Percentiles rank a stretch among this genome's conserved stretches.
Evolutionary conservation across 2,113 vertebrate species (phyloP).

Genomic region (Tretioscincus oriximinensis): DNA sequence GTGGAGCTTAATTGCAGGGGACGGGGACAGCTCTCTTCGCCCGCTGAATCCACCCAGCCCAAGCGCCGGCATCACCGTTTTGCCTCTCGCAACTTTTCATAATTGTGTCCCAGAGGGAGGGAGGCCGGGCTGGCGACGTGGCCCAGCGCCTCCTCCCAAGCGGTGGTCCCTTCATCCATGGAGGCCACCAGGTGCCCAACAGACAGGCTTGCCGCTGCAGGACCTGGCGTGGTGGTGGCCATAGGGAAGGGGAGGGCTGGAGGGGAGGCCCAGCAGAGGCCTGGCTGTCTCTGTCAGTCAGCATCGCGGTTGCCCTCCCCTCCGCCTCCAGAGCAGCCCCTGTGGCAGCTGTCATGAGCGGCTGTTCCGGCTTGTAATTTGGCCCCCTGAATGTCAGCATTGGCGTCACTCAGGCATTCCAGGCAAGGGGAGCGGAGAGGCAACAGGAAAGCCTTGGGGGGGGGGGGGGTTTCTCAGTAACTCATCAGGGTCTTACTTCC

Average conservation of each 20-base stretch:
- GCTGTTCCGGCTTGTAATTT: conserved; percentile 42
- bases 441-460: conserved; percentile 12
- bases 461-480: conserved; percentile 4
- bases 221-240: not conserved
- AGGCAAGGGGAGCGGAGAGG: conserved; percentile 55
- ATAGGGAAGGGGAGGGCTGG: not conserved
- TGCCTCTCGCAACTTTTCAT: not conserved
- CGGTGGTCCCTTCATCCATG: not conserved
- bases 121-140: not conserved
- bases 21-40: not conserved
- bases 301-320: not conserved
- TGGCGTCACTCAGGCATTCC: conserved; percentile 72
- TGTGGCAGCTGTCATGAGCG: conserved; percentile 52
- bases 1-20: not conserved
- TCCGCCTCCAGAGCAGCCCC: not conserved
- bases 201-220: not conserved
- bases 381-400: conserved; percentile 74
- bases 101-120: not conserved
- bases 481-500: not conserved
- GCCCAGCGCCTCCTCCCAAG: too few species aligned
- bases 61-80: not conserved
- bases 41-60: not conserved
- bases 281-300: not conserved
- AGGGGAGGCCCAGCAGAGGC: not conserved
- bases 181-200: too few species aligned